Evolutionary conservation across 2,888 invertebrate species (phyloP).

Genomic region (Heliconius cydno): DNA sequence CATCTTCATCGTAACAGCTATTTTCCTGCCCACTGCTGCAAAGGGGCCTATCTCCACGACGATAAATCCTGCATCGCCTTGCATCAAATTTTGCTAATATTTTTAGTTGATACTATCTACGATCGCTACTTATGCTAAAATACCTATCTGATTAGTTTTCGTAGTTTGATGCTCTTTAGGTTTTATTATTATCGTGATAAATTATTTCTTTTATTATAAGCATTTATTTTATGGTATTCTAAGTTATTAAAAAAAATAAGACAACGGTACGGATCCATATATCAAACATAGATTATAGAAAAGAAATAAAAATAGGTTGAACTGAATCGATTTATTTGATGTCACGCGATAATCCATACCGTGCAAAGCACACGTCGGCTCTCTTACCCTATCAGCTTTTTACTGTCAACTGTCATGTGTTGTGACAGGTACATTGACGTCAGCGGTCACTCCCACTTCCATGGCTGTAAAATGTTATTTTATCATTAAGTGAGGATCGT

Average conservation of each 20-base stretch:
- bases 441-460: not conserved
- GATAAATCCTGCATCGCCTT: not conserved
- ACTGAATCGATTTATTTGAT: constrained; percentile 23
- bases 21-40: no score
- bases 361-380: constrained; percentile 37
- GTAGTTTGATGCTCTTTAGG: not conserved
- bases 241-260: no score
- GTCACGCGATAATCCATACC: constrained; percentile 60
- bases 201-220: not conserved
- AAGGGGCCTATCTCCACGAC: not conserved
- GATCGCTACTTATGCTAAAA: no score
- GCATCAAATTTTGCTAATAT: no score
- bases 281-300: not conserved
- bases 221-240: not conserved
- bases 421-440: constrained; percentile 36
- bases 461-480: no score
- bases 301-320: constrained; percentile 5
- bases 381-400: not conserved
- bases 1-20: not conserved
- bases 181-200: not conserved
- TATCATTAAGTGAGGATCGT: not conserved
- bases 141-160: not conserved
- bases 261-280: not conserved
- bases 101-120: no score
- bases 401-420: not conserved